A percentile compares a stretch with the other conserved stretches of the same genome.
phyloP scores from a whole-genome alignment of 2,888 invertebrate species.

The Nemotelus nigrinus region DNA sequence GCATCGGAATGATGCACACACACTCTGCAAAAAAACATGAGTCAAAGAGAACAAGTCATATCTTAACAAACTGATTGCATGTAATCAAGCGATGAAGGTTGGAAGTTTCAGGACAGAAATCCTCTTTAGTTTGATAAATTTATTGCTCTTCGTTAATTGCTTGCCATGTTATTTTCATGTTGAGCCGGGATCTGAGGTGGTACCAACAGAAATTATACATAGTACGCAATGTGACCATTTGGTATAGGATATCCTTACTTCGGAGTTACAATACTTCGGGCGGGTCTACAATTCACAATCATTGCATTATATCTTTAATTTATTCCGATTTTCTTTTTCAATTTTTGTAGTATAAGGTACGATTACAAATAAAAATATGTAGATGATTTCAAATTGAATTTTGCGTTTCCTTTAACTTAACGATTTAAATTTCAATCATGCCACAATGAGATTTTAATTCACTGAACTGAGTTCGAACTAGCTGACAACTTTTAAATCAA shows the following conservation, averaged over 20 bases:
- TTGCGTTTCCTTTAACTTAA: neutral
- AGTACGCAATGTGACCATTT: neutral
- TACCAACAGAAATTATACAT: neutral
- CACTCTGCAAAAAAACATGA: neutral
- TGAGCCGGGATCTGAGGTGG: constrained; percentile 18
- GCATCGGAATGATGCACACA: too few species aligned
- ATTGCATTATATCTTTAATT: neutral
- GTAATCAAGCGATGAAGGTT: constrained; percentile 34
- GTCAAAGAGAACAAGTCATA: neutral
- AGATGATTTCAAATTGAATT: neutral
- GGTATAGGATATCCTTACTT: neutral
- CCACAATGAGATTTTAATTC: neutral
- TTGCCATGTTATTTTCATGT: constrained; percentile 54
- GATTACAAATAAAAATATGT: neutral
- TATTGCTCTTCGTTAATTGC: constrained; percentile 58
- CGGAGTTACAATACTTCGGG: constrained; percentile 6
- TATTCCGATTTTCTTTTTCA: neutral
- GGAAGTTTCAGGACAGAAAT: constrained; percentile 23
- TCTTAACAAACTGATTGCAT: constrained; percentile 18
- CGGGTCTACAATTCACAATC: neutral
- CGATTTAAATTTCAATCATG: neutral
- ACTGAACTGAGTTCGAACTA: too few species aligned
- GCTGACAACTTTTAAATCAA: too few species aligned
- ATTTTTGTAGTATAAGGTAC: neutral
- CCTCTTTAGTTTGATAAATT: constrained; percentile 55